Evolutionary conservation across 2,888 invertebrate genomes (phyloP).

Genomic region (Choristoneura rosaceana): DNA sequence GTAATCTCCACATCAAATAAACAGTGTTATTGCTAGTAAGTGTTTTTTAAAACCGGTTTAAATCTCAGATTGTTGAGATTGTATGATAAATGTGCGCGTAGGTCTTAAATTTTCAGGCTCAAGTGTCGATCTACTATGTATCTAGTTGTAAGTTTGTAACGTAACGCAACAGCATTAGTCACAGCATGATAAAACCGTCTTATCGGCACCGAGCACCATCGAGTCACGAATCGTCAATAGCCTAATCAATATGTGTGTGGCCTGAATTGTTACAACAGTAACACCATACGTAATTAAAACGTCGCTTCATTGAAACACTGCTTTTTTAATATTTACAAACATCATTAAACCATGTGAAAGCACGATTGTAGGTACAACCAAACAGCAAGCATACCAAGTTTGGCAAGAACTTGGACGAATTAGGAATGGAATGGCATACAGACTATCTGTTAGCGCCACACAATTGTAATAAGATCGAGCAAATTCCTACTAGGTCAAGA

Average conservation of each 20-base stretch:
- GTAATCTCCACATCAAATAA: no score
- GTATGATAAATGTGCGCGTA: neutral
- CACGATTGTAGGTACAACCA: neutral
- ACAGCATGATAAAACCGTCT: conserved; percentile 30
- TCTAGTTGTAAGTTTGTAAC: neutral
- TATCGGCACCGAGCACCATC: conserved; percentile 23
- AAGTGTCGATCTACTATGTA: neutral
- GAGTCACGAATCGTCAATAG: conserved; percentile 25
- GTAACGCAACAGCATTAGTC: conserved; percentile 31
- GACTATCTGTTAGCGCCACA: neutral
- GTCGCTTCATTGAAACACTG: neutral
- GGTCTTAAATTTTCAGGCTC: neutral
- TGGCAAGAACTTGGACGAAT: neutral
- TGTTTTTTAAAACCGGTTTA: neutral
- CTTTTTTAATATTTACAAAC: neutral
- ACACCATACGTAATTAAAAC: conserved; percentile 1
- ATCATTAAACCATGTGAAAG: neutral
- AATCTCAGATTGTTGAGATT: neutral
- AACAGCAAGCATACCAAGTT: neutral
- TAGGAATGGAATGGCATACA: conserved; percentile 1
- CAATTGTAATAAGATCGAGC: conserved; percentile 13
- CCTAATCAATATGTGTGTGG: conserved; percentile 24
- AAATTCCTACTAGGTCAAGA: conserved; percentile 25
- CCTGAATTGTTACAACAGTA: conserved; percentile 26
- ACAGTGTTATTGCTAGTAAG: neutral